Conservation (phyloP, 2,113 vertebrate genomes). For the Pterocles burchelli region DNA sequence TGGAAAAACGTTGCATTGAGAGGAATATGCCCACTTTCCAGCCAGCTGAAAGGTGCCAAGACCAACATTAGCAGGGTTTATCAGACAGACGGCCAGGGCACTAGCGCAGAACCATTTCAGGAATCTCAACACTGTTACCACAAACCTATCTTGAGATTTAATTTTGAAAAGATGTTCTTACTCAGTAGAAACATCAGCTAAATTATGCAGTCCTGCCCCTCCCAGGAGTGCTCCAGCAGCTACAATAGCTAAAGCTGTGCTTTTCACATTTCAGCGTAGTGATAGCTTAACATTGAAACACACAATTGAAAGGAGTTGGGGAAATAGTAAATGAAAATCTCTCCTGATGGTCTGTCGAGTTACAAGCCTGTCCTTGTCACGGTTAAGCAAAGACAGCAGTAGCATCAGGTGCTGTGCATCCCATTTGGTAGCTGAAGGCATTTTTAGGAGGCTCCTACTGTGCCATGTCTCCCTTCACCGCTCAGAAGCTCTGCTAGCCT, state of each 20-base stretch:
- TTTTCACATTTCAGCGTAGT: background rate
- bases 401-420: background rate
- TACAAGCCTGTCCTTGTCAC: background rate
- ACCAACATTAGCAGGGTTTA: background rate
- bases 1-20: background rate
- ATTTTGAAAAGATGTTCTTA: slow-evolving; percentile 34
- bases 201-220: background rate
- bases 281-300: background rate
- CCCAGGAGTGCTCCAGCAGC: background rate
- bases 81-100: background rate
- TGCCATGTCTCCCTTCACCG: background rate
- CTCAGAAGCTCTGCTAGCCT: background rate
- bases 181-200: background rate
- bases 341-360: background rate
- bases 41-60: background rate
- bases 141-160: slow-evolving; percentile 3
- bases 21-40: background rate
- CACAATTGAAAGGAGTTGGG: background rate
- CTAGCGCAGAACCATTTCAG: background rate
- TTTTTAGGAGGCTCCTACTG: background rate
- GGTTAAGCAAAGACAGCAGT: background rate
- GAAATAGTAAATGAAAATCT: background rate
- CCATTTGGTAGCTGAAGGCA: background rate
- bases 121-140: slow-evolving; percentile 32
- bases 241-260: background rate